Conservation (phyloP, 2,888 invertebrate genomes). For the Serrognathus titanus region DNA sequence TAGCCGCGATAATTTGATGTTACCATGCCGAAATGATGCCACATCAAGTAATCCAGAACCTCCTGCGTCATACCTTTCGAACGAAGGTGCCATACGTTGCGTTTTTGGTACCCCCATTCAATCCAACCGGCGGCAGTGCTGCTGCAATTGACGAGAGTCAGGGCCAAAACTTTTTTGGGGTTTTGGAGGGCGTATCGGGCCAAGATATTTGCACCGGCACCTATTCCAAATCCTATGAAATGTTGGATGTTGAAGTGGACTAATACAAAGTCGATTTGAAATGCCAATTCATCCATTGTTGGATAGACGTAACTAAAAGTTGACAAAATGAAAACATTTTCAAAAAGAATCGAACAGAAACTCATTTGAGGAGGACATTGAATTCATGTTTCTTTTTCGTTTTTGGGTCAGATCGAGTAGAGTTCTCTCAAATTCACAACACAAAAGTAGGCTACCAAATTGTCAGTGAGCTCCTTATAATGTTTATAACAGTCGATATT, state of each 20-base stretch:
- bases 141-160: conserved; percentile 90
- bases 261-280: conserved; percentile 85
- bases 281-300: conserved; percentile 92
- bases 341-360: too few relatives aligned
- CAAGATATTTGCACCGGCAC: conserved; percentile 94
- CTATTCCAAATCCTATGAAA: conserved; percentile 95
- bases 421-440: too few relatives aligned
- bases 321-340: too few relatives aligned
- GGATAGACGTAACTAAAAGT: conserved; percentile 86
- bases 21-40: conserved; percentile 98
- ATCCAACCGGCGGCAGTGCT: conserved; percentile 94
- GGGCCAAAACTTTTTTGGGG: conserved; percentile 84
- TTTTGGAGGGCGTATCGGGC: conserved; percentile 84
- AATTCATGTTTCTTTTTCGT: too few relatives aligned
- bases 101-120: conserved; percentile 98
- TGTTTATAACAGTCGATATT: too few relatives aligned
- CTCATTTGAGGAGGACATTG: too few relatives aligned
- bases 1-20: conserved; percentile 23
- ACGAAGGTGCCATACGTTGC: conserved; percentile 80
- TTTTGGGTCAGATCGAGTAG: too few relatives aligned
- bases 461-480: too few relatives aligned
- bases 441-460: too few relatives aligned
- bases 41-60: conserved; percentile 94
- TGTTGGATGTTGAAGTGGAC: conserved; percentile 84
- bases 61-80: conserved; percentile 87